Evolutionary conservation across 2,888 invertebrate genomes (phyloP), one percentile per base, ranked within the genome.

Genomic region (Protula sp.): DNA sequence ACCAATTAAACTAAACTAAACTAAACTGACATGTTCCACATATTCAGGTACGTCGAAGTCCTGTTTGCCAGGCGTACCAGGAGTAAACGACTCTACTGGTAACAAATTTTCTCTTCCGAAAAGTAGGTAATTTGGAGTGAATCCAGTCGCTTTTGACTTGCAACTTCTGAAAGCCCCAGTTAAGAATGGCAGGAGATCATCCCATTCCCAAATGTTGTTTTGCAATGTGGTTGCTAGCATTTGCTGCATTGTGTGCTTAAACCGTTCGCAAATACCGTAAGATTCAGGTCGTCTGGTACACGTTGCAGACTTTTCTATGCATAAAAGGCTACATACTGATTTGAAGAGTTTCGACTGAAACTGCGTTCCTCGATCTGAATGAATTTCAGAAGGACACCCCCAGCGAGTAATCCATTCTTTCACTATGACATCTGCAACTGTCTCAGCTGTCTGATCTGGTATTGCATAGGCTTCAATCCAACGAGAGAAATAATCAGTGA

Each of bases 351-450:
- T 27, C n/a, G n/a, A n/a, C n/a, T n/a, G n/a, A n/a, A n/a, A n/a
- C n/a, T n/a, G n/a, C n/a, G n/a, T n/a, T n/a, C n/a, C n/a, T n/a
- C n/a, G n/a, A n/a, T n/a, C n/a, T n/a, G n/a, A n/a, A n/a, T n/a
- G n/a, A n/a, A n/a, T 1, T 61, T n/a, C n/a, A n/a, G n/a, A 62
- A 14, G 66, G 66, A 27, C 47, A 45, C 14, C 63, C 65, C 54
- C 62, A 67, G 3, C 47, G 45, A 26, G 59, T 51, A 30, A 69
- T 59, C 19, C 64, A 56, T 45, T 67, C 61, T n/a, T 55, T 56
- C 2, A 69, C 65, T 3, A 69, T 30, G 3, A 59, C 62, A 38
- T 64, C 65, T n/a, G 67, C 68, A 4, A 67, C n/a, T n/a, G n/a
- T n/a, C n/a, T n/a, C n/a, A n/a, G n/a, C n/a, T n/a, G n/a, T n/a